Evolutionary conservation across 2,888 invertebrate species (phyloP), one percentile per base, ranked within the genome.

Genomic region (Cerastis rubricosa): DNA sequence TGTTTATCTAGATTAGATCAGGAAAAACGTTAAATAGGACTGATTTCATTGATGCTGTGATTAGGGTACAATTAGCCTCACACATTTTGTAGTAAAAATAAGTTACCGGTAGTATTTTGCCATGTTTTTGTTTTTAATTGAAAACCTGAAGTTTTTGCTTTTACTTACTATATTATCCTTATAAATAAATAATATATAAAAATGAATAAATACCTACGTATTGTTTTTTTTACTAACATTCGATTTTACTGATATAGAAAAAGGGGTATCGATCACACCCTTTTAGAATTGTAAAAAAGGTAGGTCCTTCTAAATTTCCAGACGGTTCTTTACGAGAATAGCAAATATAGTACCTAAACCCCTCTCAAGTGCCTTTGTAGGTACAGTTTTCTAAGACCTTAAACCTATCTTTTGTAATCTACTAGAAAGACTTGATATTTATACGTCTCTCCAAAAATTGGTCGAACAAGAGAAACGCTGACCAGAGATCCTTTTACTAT

Each of bases 1-100:
- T 8, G 11, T 22, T 51, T 49, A 35, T 61, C 45, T 57, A 57
- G 14, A 43, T 57, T n/a, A 11, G 14, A 81, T 81, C n/a, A 25
- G 57, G 43, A 25, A 69, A 79, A 76, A 49, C 43, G 64, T 65
- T 64, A 59, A 49, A 49, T 49, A 82, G 43, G 72, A 43, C 40
- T 8, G 45, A 67, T 75, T 75, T n/a, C 14, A 57, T 64, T 47
- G 35, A 49, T n/a, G 40, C 3, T 57, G 22, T 25, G 29, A 68
- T 45, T 25, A 43, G 9, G 14, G 40, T 59, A 57, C 19, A 51
- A 63, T 74, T 77, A 61, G n/a, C 63, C n/a, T 43, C 45, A 57
- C 57, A 67, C 4, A 45, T 47, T 45, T 43, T 5, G 11, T 14
- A 2, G 11, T 17, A 63, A 40, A 43, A 47, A 54, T 25, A 65